A percentile compares a stretch with the other conserved stretches of the same genome.
Conservation (phyloP, 2,797 vertebrate genomes). For the Otus scops region DNA sequence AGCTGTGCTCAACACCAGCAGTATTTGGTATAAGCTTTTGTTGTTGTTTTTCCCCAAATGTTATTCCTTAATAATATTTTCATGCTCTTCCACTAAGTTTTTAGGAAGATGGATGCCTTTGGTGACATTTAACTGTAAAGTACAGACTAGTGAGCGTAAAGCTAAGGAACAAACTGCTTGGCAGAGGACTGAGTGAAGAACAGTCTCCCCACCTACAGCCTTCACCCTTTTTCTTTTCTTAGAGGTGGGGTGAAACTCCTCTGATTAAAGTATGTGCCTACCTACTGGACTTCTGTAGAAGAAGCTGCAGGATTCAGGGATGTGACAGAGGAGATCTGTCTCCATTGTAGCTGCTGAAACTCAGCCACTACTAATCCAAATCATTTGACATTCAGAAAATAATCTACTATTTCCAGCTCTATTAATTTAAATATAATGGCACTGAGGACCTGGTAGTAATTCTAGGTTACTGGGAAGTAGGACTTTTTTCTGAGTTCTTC, state of each 20-base stretch:
- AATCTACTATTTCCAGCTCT: not conserved
- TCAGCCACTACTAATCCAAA: not conserved
- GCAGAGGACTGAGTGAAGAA: not conserved
- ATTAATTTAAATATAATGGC: not conserved
- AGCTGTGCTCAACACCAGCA: not conserved
- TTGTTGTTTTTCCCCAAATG: no score
- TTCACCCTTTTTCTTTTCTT: not conserved
- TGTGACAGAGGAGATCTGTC: not conserved
- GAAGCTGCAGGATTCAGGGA: not conserved
- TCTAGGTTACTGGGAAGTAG: not conserved
- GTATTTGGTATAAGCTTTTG: not conserved
- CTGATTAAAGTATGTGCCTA: not conserved
- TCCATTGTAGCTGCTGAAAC: not conserved
- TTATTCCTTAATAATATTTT: not conserved
- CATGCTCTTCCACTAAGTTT: not conserved
- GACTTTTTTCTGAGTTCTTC: not conserved
- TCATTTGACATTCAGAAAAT: not conserved
- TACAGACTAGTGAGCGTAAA: not conserved
- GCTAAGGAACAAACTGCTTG: not conserved
- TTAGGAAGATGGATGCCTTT: not conserved
- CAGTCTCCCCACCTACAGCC: not conserved
- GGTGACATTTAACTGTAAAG: not conserved
- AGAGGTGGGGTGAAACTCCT: not conserved
- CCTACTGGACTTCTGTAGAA: not conserved
- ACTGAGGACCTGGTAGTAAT: not conserved